Evolutionary conservation across 2,888 invertebrate genomes (phyloP).

Genomic region (Chalcis sispes): DNA sequence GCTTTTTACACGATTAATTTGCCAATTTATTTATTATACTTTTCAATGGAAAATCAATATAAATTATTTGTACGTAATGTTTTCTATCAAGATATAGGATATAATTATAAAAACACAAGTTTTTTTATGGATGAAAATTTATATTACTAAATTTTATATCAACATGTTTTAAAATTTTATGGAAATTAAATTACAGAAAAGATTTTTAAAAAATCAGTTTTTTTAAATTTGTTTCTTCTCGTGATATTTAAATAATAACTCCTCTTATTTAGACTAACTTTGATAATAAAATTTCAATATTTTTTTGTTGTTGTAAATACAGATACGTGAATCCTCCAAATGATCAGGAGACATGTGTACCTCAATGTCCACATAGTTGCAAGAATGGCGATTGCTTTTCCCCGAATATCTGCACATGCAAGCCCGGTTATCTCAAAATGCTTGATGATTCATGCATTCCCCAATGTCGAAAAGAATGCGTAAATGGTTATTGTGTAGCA

Average conservation of each 20-base stretch:
- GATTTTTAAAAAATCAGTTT: too few relatives aligned
- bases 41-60: too few relatives aligned
- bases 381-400: constrained; percentile 65
- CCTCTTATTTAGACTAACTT: too few relatives aligned
- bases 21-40: too few relatives aligned
- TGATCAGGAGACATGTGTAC: constrained; percentile 67
- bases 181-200: too few relatives aligned
- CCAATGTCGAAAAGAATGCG: constrained; percentile 69
- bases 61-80: too few relatives aligned
- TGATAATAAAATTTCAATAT: not conserved
- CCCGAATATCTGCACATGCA: constrained; percentile 68
- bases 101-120: too few relatives aligned
- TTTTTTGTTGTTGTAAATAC: constrained; percentile 16
- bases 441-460: constrained; percentile 59
- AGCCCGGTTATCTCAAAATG: constrained; percentile 66
- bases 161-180: too few relatives aligned
- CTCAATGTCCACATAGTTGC: constrained; percentile 66
- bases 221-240: not conserved
- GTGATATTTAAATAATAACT: not conserved
- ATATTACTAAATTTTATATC: too few relatives aligned
- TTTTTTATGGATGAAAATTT: too few relatives aligned
- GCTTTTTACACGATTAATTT: too few relatives aligned
- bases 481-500: constrained; percentile 77
- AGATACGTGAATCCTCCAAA: constrained; percentile 68
- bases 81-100: too few relatives aligned